Conservation (phyloP, 2,797 vertebrate species). For the Schizothorax lantsangensis region DNA sequence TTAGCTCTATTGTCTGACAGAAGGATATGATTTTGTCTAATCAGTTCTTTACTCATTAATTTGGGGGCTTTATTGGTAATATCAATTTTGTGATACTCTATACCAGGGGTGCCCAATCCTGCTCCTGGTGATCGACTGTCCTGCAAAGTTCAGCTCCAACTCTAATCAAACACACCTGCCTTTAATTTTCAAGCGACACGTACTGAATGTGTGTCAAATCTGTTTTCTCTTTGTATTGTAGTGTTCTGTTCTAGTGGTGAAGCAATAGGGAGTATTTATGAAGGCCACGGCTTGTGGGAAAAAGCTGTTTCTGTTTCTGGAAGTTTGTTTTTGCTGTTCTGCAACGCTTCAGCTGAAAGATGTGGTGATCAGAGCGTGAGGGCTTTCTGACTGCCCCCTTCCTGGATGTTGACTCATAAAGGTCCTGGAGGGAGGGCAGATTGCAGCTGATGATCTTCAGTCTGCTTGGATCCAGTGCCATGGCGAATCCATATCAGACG, state of each 20-base stretch:
- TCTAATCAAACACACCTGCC: too few species aligned
- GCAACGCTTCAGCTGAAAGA: not conserved
- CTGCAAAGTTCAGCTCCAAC: too few species aligned
- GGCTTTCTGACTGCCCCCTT: constrained; percentile 3
- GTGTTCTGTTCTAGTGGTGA: not conserved
- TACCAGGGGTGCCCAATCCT: too few species aligned
- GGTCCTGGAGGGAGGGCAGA: constrained; percentile 12
- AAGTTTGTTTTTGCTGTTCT: not conserved
- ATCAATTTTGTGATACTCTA: not conserved
- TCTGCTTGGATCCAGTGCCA: not conserved
- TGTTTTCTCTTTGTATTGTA: not conserved
- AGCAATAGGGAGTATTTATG: not conserved
- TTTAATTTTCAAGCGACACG: too few species aligned
- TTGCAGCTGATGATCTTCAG: not conserved
- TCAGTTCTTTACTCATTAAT: not conserved
- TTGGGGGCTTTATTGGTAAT: not conserved
- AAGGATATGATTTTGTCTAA: not conserved
- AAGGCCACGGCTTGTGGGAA: not conserved
- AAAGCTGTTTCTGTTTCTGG: not conserved
- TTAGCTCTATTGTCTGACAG: not conserved
- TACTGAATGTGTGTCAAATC: not conserved
- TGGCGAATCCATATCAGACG: not conserved
- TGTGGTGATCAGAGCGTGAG: not conserved
- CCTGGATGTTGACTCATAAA: constrained; percentile 25
- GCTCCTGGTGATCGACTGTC: too few species aligned